Base-by-base conservation (phyloP, 2,113 vertebrate species). In the Pterocles burchelli region DNA sequence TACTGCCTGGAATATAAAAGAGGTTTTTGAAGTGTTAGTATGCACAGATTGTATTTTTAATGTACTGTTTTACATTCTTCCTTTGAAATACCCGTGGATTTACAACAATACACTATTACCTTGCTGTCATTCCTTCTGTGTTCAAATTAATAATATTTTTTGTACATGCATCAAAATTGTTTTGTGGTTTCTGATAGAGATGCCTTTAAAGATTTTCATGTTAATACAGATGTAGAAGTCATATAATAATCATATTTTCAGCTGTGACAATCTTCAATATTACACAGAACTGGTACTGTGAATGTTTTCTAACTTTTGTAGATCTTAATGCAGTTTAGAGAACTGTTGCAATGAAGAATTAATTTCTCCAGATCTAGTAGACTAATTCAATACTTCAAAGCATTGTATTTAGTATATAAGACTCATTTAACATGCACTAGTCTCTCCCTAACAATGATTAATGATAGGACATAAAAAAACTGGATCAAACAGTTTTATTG, bases 401-500 rank as follows among this genome's bases (percentile, higher is more conserved):
- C 57, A 76, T 85, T 93, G 28, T 85, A 63, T 91, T 95, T 91
- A 83, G 33, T 91, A 79, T 94, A 55, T 91, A 95, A 94, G 74
- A 82, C 54, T 91, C 75, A 81, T 95, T 96, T 94, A 94, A 84
- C 61, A 81, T 0, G 2, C 29, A 70, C 46, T 86, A 80, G 67
- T 76, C 61, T 95, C 28, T 89, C 68, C n/a, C 25, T 95, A 95
- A 93, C 26, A 87, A 82, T 93, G 88, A 95, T 88, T 96, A 96
- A 96, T 94, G 66, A 85, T 73, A 88, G 29, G n/a, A 29, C 17
- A 83, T 89, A 85, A 92, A 93, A 95, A 94, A 77, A n/a, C 34
- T 63, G 61, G 57, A 90, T 96, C 63, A 94, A 96, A 94, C 41
- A 59, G 24, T 78, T 81, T 93, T 89, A 38, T 85, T 94, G 21